Evolutionary conservation across 2,113 vertebrate species (phyloP).

Genomic region (Apus apus): DNA sequence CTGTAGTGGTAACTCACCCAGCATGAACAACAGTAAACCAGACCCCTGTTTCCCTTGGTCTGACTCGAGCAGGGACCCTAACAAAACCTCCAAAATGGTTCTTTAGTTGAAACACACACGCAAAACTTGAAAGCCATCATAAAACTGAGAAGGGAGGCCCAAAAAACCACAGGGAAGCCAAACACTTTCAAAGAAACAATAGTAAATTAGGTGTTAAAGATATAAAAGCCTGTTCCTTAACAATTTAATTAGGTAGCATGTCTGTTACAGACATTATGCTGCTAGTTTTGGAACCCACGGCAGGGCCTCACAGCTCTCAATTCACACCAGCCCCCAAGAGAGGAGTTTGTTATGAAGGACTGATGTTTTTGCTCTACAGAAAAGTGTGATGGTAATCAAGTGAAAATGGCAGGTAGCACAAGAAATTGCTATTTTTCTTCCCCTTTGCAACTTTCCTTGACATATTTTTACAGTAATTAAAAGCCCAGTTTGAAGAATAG

Average conservation of each 20-base stretch:
- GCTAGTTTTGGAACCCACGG: slow-evolving; percentile 72
- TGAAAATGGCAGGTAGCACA: slow-evolving; percentile 68
- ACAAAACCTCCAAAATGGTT: slow-evolving; percentile 65
- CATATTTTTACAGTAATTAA: slow-evolving; percentile 68
- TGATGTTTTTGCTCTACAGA: slow-evolving; percentile 59
- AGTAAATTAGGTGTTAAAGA: slow-evolving; percentile 82
- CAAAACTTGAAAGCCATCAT: slow-evolving; percentile 68
- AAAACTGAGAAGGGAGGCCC: slow-evolving; percentile 74
- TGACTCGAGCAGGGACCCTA: slow-evolving; percentile 21
- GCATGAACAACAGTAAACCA: slow-evolving; percentile 65
- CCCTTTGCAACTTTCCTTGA: slow-evolving; percentile 55
- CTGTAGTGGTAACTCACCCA: slow-evolving; percentile 46
- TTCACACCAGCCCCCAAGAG: slow-evolving; percentile 54
- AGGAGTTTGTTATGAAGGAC: slow-evolving; percentile 67
- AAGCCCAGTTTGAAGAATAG: slow-evolving; percentile 25
- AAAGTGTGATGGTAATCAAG: slow-evolving; percentile 68
- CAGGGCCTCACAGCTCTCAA: slow-evolving; percentile 69
- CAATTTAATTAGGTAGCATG: slow-evolving; percentile 76
- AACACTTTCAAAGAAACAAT: slow-evolving; percentile 80
- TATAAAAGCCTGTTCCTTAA: slow-evolving; percentile 76
- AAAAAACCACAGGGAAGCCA: slow-evolving; percentile 74
- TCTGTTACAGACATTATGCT: slow-evolving; percentile 78
- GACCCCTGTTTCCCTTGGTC: slow-evolving; percentile 21
- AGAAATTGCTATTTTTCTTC: slow-evolving; percentile 58
- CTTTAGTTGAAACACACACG: slow-evolving; percentile 58